Conservation (phyloP, 2,888 invertebrate genomes). For the Pristionchus maxplancki region DNA sequence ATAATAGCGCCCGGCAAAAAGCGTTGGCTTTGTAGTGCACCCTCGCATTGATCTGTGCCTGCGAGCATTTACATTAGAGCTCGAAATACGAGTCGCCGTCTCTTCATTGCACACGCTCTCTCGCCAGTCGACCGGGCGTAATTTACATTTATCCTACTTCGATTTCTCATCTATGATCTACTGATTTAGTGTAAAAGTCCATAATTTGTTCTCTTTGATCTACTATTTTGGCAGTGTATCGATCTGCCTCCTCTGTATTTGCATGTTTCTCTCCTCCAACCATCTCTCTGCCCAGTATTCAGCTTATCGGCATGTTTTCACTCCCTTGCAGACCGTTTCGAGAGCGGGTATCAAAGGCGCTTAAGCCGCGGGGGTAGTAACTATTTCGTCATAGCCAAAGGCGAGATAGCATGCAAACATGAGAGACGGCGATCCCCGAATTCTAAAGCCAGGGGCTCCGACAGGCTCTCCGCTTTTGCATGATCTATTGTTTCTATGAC, state of each 20-base stretch:
- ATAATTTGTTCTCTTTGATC: background rate
- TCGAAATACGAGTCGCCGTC: no score
- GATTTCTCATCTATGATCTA: no score
- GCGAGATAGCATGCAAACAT: no score
- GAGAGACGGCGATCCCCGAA: no score
- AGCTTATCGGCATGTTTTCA: background rate
- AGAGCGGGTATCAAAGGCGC: background rate
- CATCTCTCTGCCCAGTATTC: background rate
- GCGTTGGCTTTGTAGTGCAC: background rate
- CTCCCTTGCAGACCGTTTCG: background rate
- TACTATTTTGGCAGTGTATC: background rate
- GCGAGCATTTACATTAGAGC: background rate
- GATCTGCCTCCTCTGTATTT: background rate
- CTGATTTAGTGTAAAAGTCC: no score
- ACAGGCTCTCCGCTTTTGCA: no score
- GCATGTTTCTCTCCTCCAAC: background rate
- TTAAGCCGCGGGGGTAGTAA: background rate
- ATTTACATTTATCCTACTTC: no score
- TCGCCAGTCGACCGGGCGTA: no score
- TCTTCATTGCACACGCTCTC: no score
- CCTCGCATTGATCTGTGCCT: background rate
- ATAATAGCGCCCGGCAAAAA: conserved; percentile 12
- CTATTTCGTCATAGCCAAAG: no score
- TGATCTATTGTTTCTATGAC: no score
- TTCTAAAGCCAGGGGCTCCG: no score